These are phyloP conservation scores for Dascillus cervinus DNA, from an alignment of 2,888 invertebrate genomes.

Conservation along the genomic window DNA sequence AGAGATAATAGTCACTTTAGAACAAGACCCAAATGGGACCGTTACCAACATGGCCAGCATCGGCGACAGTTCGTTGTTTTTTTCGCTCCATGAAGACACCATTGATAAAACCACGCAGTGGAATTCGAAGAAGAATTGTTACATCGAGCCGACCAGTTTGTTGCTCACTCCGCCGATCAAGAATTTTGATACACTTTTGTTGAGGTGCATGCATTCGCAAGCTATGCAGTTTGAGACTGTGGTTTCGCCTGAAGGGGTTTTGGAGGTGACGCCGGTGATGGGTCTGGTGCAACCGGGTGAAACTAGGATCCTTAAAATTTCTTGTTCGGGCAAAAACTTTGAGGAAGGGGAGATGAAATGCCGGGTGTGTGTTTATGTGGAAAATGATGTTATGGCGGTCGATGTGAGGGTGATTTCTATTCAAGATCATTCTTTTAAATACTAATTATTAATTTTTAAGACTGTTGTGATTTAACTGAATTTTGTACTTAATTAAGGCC, in stretches of 20 bases:
- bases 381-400: conserved; percentile 27
- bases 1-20: conserved; percentile 36
- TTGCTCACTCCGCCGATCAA: conserved; percentile 13
- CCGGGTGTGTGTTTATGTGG: conserved; percentile 26
- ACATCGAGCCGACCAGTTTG: conserved; percentile 14
- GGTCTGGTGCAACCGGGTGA: conserved; percentile 21
- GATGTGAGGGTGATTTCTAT: conserved; percentile 25
- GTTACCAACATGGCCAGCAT: conserved; percentile 27
- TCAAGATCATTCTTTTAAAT: conserved; percentile 1
- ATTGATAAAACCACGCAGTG: conserved; percentile 14
- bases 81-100: conserved; percentile 28
- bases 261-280: conserved; percentile 11
- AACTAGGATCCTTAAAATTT: conserved; percentile 22
- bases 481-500: no score
- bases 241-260: conserved; percentile 2
- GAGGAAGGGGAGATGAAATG: conserved; percentile 14
- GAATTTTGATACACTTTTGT: conserved; percentile 9
- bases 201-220: conserved; percentile 8
- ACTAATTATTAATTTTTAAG: no score
- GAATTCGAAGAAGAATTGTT: neutral
- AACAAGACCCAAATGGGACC: conserved; percentile 35
- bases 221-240: conserved; percentile 14
- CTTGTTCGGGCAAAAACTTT: conserved; percentile 14
- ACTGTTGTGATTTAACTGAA: no score
- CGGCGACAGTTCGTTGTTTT: conserved; percentile 34